phyloP scores from a whole-genome alignment of 1,140 invertebrate genomes.

The Bactericera cockerelli region DNA sequence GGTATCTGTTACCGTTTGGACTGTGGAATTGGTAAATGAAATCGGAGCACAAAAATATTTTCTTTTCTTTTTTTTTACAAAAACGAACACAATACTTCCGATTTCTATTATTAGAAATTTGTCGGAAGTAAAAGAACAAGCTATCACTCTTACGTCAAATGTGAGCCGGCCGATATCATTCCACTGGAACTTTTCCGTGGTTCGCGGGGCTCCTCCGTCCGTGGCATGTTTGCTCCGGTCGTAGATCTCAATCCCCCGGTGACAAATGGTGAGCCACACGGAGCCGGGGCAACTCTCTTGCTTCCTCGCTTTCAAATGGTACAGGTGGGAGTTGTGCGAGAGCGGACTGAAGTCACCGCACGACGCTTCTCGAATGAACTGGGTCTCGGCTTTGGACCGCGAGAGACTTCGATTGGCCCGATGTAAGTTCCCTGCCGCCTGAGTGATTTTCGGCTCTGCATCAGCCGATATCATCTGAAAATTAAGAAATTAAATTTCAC shows the following conservation, averaged over 20 bases:
- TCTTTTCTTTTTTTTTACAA: too few species aligned
- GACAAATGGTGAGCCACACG: constrained; percentile 65
- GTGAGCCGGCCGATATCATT: constrained; percentile 83
- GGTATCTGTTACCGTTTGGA: too few species aligned
- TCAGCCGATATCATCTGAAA: constrained; percentile 29
- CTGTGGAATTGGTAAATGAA: too few species aligned
- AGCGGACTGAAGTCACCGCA: constrained; percentile 62
- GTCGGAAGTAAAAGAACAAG: too few species aligned
- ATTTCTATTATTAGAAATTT: too few species aligned
- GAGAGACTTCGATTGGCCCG: constrained; percentile 58
- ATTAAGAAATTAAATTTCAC: not conserved
- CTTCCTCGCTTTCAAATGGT: constrained; percentile 69
- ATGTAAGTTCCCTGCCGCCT: constrained; percentile 42
- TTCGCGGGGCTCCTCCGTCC: constrained; percentile 22
- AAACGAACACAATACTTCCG: too few species aligned
- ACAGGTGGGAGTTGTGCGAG: constrained; percentile 73
- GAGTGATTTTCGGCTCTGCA: constrained; percentile 36
- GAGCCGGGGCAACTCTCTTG: constrained; percentile 52
- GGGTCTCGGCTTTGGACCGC: constrained; percentile 57
- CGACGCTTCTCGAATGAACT: constrained; percentile 80
- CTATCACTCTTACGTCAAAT: constrained; percentile 60
- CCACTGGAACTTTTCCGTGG: constrained; percentile 62
- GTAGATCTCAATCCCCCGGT: constrained; percentile 71
- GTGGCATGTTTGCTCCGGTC: constrained; percentile 23
- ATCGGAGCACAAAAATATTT: too few species aligned